Base-by-base conservation (phyloP, 1,140 invertebrate genomes). In the Melitaea cinxia region DNA sequence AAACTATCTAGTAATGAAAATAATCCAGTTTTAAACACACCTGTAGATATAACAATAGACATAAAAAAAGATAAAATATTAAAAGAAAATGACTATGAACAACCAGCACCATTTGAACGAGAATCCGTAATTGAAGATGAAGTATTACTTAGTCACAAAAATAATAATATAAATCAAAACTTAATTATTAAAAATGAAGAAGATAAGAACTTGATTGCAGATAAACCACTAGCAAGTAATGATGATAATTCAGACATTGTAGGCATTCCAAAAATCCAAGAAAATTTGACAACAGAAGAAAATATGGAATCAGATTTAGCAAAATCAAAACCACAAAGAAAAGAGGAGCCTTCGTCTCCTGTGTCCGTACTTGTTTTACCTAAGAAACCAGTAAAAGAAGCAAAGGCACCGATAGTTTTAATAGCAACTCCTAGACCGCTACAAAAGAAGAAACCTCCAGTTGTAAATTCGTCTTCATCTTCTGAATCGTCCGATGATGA, bases 391-490 rank as follows among this genome's bases (percentile, higher is more conserved):
- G 89, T 92, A n/a, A 93, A 93, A 72, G 85, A 92, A 66, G 91
- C 93, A 83, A 83, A 89, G 58, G 88, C 92, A 28, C 73, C 87
- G 2, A 92, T 89, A 72, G 89, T 91, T 1, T 75, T 93, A 21
- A 92, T 93, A 68, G 93, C 93, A 15, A 93, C 92, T 35, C 93
- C 93, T 14, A 88, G 92, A 62, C 93, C 93, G 4, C 77, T 93
- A 15, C 92, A 92, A 84, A 93, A 93, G 72, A 89, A 83, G 74
- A 68, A 68, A 57, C 81, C 78, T 47, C 88, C 82, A 72, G 63
- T 85, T n/a, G 81, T 85, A n/a, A 82, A 77, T 69, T 86, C 85
- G 9, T 83, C 86, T 4, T 85, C 85, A 45, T 86, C 85, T 28
- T 91, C 91, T 17, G 89, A 91, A 47, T 85, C 88, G 30, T 83